Conservation (phyloP, 2,113 vertebrate species). For the Scophthalmus maximus region DNA sequence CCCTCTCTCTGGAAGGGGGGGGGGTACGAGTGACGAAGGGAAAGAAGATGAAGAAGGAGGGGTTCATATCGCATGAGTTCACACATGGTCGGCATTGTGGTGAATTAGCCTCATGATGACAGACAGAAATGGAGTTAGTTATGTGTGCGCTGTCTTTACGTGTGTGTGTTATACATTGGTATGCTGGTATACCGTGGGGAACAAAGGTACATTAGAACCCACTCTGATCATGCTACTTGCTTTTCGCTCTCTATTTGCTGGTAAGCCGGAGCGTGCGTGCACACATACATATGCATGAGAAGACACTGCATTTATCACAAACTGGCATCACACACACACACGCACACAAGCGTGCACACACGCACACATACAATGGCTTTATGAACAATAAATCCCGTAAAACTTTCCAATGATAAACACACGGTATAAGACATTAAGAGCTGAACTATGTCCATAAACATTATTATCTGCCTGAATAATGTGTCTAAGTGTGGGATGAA, state of each 20-base stretch:
- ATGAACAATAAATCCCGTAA: not conserved
- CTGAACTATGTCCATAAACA: not conserved
- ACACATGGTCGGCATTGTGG: constrained; percentile 82
- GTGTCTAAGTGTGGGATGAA: not conserved
- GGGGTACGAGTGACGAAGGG: not conserved
- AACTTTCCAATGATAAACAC: constrained; percentile 15
- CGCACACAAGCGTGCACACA: constrained; percentile 10
- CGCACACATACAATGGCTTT: not conserved
- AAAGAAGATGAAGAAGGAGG: constrained; percentile 58
- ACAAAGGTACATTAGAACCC: constrained; percentile 71
- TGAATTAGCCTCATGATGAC: constrained; percentile 80
- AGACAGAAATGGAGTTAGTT: constrained; percentile 79
- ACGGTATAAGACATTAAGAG: not conserved
- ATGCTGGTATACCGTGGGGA: constrained; percentile 73
- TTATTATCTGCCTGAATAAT: no score
- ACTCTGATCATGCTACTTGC: constrained; percentile 73
- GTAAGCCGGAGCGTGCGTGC: constrained; percentile 32
- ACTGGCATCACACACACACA: constrained; percentile 22
- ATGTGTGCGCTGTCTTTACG: constrained; percentile 67
- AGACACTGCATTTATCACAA: constrained; percentile 29
- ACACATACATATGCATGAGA: constrained; percentile 34
- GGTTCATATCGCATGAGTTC: constrained; percentile 78
- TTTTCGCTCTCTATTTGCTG: constrained; percentile 58
- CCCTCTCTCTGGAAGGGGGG: constrained; percentile 33
- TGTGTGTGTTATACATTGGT: constrained; percentile 76